These are phyloP conservation scores for Anthonomus grandis DNA, from an alignment of 1,140 invertebrate genomes.

Conservation along the genomic window DNA sequence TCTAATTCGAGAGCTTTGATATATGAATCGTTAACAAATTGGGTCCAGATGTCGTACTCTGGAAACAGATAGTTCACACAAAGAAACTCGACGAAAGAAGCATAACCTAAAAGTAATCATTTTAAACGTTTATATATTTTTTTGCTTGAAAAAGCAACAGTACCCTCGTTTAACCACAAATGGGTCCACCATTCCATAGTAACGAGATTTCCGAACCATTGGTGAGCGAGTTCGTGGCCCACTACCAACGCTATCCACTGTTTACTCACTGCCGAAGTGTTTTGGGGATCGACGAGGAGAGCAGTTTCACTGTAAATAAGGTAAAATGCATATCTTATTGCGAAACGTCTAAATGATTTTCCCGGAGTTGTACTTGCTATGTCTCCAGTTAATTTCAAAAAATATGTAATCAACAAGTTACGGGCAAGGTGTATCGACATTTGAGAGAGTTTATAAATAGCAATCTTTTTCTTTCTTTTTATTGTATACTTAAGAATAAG, in stretches of 20 bases:
- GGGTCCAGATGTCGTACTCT: conserved; percentile 91
- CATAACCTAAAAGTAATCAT: conserved; percentile 60
- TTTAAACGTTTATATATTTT: not conserved
- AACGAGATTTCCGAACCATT: conserved; percentile 87
- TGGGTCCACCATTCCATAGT: conserved; percentile 91
- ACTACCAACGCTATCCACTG: conserved; percentile 87
- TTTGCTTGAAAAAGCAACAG: not conserved
- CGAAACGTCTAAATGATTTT: not conserved
- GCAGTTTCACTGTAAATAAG: conserved; percentile 70
- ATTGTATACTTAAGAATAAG: no score
- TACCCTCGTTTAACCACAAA: conserved; percentile 84
- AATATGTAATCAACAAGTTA: not conserved
- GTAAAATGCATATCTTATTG: not conserved
- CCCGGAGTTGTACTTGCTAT: not conserved
- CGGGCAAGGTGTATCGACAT: not conserved
- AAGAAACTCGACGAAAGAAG: conserved; percentile 83
- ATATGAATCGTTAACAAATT: conserved; percentile 83
- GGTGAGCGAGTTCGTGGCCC: conserved; percentile 84
- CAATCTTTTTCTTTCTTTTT: no score
- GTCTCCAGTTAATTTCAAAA: not conserved
- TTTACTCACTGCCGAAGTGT: conserved; percentile 77
- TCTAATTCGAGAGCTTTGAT: conserved; percentile 74
- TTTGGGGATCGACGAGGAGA: conserved; percentile 77
- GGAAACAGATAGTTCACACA: conserved; percentile 86
- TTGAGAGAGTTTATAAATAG: not conserved